Evolutionary conservation across 2,113 vertebrate species (phyloP).

Genomic region (human): DNA sequence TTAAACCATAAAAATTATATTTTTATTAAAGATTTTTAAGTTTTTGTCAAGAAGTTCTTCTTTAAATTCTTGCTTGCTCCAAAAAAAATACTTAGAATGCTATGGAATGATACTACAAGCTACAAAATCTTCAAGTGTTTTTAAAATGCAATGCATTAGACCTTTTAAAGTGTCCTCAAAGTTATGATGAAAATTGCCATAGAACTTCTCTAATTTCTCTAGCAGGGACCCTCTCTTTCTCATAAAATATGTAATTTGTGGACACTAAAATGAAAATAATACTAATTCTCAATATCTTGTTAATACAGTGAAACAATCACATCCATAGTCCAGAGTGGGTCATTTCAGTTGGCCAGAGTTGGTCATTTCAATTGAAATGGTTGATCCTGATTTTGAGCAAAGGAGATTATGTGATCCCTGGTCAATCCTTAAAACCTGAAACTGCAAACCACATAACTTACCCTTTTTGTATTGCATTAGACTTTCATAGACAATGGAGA

Average conservation of each 20-base stretch:
- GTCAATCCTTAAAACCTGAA: neutral
- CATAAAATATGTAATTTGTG: neutral
- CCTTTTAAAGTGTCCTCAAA: neutral
- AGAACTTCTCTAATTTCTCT: rapidly evolving
- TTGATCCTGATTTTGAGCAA: neutral
- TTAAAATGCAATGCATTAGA: neutral
- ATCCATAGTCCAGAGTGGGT: no score
- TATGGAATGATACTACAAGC: neutral
- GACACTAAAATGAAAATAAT: neutral
- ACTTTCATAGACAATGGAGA: neutral
- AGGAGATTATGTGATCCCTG: neutral
- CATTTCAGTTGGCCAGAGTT: neutral
- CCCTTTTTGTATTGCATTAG: neutral
- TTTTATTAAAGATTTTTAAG: neutral
- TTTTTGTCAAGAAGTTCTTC: constrained; percentile 20
- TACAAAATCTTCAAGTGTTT: neutral
- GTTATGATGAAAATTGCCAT: neutral
- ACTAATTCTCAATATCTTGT: neutral
- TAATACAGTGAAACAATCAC: neutral
- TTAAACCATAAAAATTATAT: neutral
- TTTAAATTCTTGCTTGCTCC: constrained; percentile 15
- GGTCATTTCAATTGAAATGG: neutral
- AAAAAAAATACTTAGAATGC: neutral
- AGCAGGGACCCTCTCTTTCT: rapidly evolving
- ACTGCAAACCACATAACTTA: neutral